Evolutionary conservation across 2,888 invertebrate species (phyloP).

Genomic region (Danaus chrysippus): DNA sequence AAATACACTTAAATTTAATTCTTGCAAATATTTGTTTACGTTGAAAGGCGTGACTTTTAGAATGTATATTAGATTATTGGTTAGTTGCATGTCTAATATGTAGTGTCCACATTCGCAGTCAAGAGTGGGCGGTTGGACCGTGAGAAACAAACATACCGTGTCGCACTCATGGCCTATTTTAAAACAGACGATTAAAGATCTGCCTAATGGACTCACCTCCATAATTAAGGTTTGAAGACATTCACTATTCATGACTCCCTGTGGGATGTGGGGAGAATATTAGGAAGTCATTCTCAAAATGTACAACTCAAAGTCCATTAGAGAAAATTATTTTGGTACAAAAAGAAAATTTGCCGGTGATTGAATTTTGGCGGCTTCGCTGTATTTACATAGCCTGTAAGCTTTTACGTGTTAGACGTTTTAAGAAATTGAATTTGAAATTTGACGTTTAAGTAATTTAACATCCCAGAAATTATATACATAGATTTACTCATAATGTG

Average conservation of each 20-base stretch:
- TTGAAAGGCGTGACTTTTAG: constrained; percentile 27
- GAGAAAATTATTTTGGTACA: constrained; percentile 13
- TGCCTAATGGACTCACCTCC: constrained; percentile 42
- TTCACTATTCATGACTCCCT: constrained; percentile 48
- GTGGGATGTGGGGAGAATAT: constrained; percentile 19
- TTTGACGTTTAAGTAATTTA: neutral
- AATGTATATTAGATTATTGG: constrained; percentile 37
- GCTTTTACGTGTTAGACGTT: constrained; percentile 6
- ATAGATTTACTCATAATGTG: neutral
- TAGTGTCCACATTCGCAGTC: constrained; percentile 46
- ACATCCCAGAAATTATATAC: neutral
- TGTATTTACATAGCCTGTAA: neutral
- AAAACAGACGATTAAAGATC: constrained; percentile 42
- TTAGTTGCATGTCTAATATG: constrained; percentile 35
- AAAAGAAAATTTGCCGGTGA: neutral
- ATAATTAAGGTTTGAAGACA: constrained; percentile 52
- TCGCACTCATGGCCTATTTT: constrained; percentile 54
- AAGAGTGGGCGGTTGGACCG: constrained; percentile 71
- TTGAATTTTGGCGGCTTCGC: constrained; percentile 5
- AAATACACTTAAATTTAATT: neutral
- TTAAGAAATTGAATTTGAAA: constrained; percentile 1
- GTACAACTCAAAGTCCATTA: constrained; percentile 14
- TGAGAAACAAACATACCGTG: constrained; percentile 70
- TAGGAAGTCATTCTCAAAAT: constrained; percentile 19
- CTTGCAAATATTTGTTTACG: constrained; percentile 1